Evolutionary conservation across 2,113 vertebrate genomes (phyloP), one percentile per base, ranked within the genome.

Genomic region (Macquaria australasica): DNA sequence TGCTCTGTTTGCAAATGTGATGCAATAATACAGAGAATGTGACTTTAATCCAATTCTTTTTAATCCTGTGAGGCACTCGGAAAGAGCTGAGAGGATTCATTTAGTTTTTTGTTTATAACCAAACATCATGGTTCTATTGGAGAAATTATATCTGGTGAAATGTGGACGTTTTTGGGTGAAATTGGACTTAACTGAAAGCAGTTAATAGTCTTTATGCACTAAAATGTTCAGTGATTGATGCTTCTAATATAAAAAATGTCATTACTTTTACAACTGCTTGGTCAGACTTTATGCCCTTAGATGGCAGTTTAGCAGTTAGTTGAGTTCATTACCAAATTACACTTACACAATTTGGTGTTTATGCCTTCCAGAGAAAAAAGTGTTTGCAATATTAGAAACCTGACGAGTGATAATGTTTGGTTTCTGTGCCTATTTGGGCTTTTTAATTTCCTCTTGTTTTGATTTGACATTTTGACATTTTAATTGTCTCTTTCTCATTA

Each of bases 171-270:
- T 51, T 23, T 1, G 5, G 34, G 20, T n/a, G 68, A 41, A 18
- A 41, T 15, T 21, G 37, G 51, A 79, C 0, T n/a, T 16, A 50
- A 68, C 67, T 31, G 1, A 28, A 45, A 59, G 25, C 51, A 48
- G 37, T 75, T 53, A 8, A 70, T 12, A 18, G 25, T 12, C 15
- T 50, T 34, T 2, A 5, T 41, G 28, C 21, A 25, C 34, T 73
- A 5, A 73, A 75, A 60, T 28, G 16, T 81, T 63, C 21, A 43
- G 5, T 69, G 80, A 88, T 14, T 56, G 31, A 87, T 79, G 55
- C 51, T 77, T 85, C 85, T 76, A 84, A 90, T 76, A 84, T 69
- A 0, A 71, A 66, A 55, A 56, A 31, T 20, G 2, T 10, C 2
- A 45, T 59, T 43, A 55, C 41, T 79, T 73, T 77, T 34, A 23